Evolutionary conservation across 2,888 invertebrate genomes (phyloP).

Genomic region (Parnassius glacialis): DNA sequence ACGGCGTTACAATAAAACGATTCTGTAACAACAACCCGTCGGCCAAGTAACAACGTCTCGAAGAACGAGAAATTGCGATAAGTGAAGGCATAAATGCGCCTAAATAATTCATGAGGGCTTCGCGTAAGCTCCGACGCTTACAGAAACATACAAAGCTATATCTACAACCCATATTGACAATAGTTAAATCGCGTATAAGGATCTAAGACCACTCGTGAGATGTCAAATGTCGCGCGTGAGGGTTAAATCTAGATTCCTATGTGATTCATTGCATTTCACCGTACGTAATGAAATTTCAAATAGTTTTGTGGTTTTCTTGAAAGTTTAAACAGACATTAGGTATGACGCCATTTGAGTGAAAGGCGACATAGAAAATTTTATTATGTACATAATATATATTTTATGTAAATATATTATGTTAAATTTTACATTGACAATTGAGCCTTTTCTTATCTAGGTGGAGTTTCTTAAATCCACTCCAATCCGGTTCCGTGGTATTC

Average conservation of each 20-base stretch:
- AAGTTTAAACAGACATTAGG: neutral
- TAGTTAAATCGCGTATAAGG: constrained; percentile 58
- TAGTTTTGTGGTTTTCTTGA: constrained; percentile 9
- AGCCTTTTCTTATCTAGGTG: too few relatives aligned
- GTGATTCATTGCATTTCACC: constrained; percentile 37
- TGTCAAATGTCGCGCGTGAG: constrained; percentile 54
- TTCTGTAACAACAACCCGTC: constrained; percentile 37
- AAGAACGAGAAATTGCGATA: constrained; percentile 47
- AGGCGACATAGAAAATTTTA: constrained; percentile 1
- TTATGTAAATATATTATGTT: too few relatives aligned
- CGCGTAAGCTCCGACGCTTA: constrained; percentile 50
- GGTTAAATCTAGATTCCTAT: constrained; percentile 53
- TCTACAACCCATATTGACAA: constrained; percentile 46
- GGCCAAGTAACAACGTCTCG: constrained; percentile 42
- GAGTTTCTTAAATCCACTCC: too few relatives aligned
- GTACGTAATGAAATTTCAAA: constrained; percentile 31
- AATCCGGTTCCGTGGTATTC: too few relatives aligned
- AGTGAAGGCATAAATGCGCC: constrained; percentile 46
- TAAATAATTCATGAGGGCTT: constrained; percentile 73
- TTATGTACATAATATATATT: too few relatives aligned
- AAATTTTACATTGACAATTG: too few relatives aligned
- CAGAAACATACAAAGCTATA: constrained; percentile 31
- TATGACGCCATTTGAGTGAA: constrained; percentile 19
- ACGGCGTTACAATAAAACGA: constrained; percentile 36
- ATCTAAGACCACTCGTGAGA: constrained; percentile 47